These are phyloP conservation scores for Neotragus moschatus DNA, from an alignment of 2,113 vertebrate species.

Conservation along the genomic window DNA sequence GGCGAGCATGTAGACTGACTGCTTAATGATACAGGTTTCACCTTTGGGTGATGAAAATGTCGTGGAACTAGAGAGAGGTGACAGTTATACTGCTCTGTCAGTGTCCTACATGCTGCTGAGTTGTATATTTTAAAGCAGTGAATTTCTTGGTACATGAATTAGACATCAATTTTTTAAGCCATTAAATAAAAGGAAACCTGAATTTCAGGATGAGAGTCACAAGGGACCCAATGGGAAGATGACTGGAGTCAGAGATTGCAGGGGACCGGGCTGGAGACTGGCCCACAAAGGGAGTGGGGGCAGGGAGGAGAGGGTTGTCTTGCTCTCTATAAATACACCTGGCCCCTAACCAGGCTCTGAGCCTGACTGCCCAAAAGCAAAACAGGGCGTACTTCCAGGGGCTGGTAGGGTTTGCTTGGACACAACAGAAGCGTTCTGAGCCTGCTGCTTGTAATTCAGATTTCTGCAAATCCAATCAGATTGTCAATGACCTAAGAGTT, in stretches of 20 bases:
- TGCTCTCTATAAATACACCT: constrained; percentile 23
- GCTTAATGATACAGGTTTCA: not conserved
- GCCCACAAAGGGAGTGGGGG: not conserved
- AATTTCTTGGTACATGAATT: not conserved
- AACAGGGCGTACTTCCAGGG: constrained; percentile 15
- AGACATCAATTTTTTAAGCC: not conserved
- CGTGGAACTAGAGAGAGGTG: not conserved
- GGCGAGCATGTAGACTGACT: too few relatives aligned
- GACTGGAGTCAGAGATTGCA: not conserved
- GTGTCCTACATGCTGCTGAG: not conserved
- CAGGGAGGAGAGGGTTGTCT: not conserved
- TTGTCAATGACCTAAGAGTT: not conserved
- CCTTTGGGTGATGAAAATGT: not conserved
- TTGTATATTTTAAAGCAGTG: not conserved
- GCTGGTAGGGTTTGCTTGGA: not conserved
- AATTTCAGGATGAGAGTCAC: not conserved
- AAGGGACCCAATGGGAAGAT: not conserved
- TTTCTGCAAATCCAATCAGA: not conserved
- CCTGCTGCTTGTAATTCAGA: not conserved
- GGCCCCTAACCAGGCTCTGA: constrained; percentile 4
- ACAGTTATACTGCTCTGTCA: not conserved
- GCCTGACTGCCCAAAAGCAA: not conserved
- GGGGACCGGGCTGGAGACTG: not conserved
- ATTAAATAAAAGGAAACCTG: not conserved
- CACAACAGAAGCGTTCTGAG: not conserved